A percentile compares a stretch with the other conserved stretches of the same genome.
Conservation (phyloP, 2,797 vertebrate species). For the Meriones psammophilus region DNA sequence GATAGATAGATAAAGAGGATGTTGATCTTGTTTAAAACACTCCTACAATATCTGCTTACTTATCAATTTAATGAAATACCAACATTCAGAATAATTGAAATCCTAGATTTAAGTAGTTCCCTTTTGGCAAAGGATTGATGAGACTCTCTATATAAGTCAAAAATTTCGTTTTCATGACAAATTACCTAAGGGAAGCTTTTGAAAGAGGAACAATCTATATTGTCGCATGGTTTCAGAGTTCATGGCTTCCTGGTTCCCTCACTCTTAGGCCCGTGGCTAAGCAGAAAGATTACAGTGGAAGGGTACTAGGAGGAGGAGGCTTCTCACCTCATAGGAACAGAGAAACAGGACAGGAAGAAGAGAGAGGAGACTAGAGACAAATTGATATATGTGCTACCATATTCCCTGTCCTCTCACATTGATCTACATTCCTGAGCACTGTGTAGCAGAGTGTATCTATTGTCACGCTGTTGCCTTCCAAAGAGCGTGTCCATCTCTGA, state of each 20-base stretch:
- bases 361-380: background rate
- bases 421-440: background rate
- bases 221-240: background rate
- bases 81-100: rapidly evolving
- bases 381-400: background rate
- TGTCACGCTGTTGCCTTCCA: background rate
- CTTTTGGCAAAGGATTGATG: background rate
- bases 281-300: background rate
- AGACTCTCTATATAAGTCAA: background rate
- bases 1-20: too few species aligned
- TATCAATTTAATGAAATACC: background rate
- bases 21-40: background rate
- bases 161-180: background rate
- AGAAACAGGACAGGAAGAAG: background rate
- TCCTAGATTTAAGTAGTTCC: background rate
- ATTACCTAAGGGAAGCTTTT: background rate
- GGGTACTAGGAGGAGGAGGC: background rate
- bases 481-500: background rate
- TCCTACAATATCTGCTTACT: background rate
- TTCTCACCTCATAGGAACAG: background rate
- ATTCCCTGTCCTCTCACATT: background rate
- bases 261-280: background rate
- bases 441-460: background rate
- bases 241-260: background rate
- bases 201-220: background rate